Evolutionary conservation across 2,888 invertebrate species (phyloP).

Genomic region (Drosophila silvestris): DNA sequence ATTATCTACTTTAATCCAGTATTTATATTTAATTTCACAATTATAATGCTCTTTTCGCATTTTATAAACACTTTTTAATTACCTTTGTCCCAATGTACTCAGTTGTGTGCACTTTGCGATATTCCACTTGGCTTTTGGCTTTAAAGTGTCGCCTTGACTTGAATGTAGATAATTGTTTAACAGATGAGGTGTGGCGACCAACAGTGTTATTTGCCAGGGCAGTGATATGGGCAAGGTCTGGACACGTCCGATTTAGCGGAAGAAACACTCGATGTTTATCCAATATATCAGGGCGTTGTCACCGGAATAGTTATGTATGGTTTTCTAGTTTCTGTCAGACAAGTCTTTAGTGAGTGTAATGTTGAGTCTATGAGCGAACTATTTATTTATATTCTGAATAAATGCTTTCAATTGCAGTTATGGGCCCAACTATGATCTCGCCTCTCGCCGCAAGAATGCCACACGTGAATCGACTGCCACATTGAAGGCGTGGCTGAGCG

Average conservation of each 20-base stretch:
- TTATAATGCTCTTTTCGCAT: neutral
- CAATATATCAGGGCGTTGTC: slow-evolving; percentile 39
- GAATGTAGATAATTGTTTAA: slow-evolving; percentile 40
- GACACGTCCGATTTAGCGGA: slow-evolving; percentile 42
- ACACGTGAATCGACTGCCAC: slow-evolving; percentile 99
- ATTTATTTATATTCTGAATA: slow-evolving; percentile 5
- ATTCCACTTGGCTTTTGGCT: slow-evolving; percentile 24
- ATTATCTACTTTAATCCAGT: neutral
- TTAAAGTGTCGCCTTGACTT: slow-evolving; percentile 20
- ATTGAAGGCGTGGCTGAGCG: slow-evolving; percentile 98
- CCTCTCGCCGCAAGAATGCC: slow-evolving; percentile 97
- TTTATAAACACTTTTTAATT: slow-evolving; percentile 2
- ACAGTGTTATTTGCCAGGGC: slow-evolving; percentile 32
- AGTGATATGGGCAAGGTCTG: slow-evolving; percentile 37
- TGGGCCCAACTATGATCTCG: slow-evolving; percentile 97
- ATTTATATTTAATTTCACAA: neutral
- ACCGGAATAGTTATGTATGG: slow-evolving; percentile 6
- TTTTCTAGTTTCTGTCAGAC: slow-evolving; percentile 6
- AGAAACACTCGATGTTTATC: slow-evolving; percentile 43
- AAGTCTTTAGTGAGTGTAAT: slow-evolving; percentile 14
- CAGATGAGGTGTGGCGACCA: slow-evolving; percentile 46
- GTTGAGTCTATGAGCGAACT: neutral
- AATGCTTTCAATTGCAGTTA: slow-evolving; percentile 88
- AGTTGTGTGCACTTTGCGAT: slow-evolving; percentile 8
- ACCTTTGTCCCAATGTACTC: slow-evolving; percentile 30